These are phyloP conservation scores for Aurelia coerulea DNA, from an alignment of 30 jellyfish, hydroid and myxozoan genomes.

Conservation along the genomic window DNA sequence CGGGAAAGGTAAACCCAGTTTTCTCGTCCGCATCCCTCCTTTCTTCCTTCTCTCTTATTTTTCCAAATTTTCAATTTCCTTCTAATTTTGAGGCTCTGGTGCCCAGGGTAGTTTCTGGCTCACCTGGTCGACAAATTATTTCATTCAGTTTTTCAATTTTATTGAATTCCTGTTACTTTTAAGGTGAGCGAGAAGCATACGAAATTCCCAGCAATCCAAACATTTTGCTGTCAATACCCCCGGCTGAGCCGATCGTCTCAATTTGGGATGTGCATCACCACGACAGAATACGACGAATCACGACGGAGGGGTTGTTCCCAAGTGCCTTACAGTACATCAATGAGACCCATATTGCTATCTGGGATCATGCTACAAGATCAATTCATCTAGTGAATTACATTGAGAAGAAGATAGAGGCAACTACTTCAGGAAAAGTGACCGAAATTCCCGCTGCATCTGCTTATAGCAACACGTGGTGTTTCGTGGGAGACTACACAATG, in stretches of 20 bases:
- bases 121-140: too few relatives aligned
- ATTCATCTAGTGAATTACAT: conserved; percentile 48
- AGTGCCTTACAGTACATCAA: conserved; percentile 45
- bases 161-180: neutral
- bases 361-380: conserved; percentile 60
- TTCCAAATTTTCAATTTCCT: too few relatives aligned
- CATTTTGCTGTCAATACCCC: conserved; percentile 70
- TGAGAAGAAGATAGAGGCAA: conserved; percentile 42
- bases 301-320: conserved; percentile 66
- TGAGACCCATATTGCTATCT: conserved; percentile 40
- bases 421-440: conserved; percentile 19
- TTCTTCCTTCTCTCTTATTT: neutral
- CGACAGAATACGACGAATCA: conserved; percentile 46
- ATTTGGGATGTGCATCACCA: conserved; percentile 67
- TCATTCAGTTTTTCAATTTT: neutral
- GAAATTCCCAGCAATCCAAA: conserved; percentile 33
- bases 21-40: neutral
- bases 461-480: conserved; percentile 73
- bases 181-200: conserved; percentile 87
- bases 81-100: neutral
- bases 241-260: conserved; percentile 66
- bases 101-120: neutral
- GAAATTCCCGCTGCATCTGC: conserved; percentile 52
- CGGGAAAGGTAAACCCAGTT: conserved; percentile 68
- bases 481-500: conserved; percentile 34